Base-by-base conservation (phyloP, 2,797 vertebrate species). In the Oophaga sylvatica region DNA sequence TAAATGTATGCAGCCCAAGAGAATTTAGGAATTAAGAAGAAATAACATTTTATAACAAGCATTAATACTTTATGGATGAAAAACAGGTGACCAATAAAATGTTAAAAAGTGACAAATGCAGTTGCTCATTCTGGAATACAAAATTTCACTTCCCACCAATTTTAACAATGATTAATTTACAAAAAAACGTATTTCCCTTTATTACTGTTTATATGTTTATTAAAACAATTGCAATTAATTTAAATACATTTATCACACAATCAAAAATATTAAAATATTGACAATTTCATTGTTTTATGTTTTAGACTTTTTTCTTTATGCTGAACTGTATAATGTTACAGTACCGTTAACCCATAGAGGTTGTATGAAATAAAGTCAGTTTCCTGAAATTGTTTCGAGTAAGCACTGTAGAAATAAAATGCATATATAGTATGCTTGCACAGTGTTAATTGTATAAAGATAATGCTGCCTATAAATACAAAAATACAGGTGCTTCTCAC, bases 31-130 rank as follows among this genome's bases (percentile, higher is more conserved):
- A 77, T 89, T 89, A 85, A 81, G 79, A 67, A 81, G 78, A 88
- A 88, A 88, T 88, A 85, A 88, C 83, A 53, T 88, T 88, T 88
- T 88, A 82, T 89, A 86, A 86, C 79, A 56, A 57, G 45, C 41
- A 65, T 83, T 89, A 78, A 86, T 89, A 59, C 79, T 86, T 89
- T 71, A 86, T 86, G 63, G 88, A 89, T 86, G 73, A 80, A 89
- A 86, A 89, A 89, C 88, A 89, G 88, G 84, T 89, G 88, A 83
- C 88, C 63, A 77, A 86, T 89, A 83, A 89, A 89, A 83, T 31
- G 53, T 59, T 73, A 71, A 70, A 83, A 77, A 67, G 73, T 62
- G 77, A 84, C 70, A 78, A 84, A 70, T 84, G 87, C 59, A 75
- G 71, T 80, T 59, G 79, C 41, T 76, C 81, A 62, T 84, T 76